Percentiles rank a stretch among this genome's conserved stretches.
Evolutionary conservation across 2,113 vertebrate species (phyloP).

Genomic region (Brachyhypopomus gauderio): DNA sequence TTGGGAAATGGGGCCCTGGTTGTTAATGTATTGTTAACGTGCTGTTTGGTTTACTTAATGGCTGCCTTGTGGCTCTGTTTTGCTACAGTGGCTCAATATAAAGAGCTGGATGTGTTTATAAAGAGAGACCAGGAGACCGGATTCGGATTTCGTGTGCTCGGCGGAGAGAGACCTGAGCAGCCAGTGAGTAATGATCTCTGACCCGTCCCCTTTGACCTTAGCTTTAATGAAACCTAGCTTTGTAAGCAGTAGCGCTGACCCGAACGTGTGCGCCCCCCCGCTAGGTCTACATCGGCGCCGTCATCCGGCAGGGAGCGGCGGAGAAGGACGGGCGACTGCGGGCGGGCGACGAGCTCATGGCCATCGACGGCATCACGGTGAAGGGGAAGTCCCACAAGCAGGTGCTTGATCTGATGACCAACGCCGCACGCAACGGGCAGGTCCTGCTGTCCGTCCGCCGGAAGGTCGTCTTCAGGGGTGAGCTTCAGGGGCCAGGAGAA

Average conservation of each 20-base stretch:
- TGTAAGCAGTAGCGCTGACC: too few species aligned
- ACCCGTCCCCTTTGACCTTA: neutral
- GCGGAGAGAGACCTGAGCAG: conserved; percentile 94
- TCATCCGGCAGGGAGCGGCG: conserved; percentile 89
- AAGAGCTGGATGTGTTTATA: conserved; percentile 92
- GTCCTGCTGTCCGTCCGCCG: conserved; percentile 89
- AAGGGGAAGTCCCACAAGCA: conserved; percentile 95
- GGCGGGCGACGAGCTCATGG: conserved; percentile 92
- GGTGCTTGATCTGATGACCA: conserved; percentile 95
- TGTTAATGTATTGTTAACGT: too few species aligned
- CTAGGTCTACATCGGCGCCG: conserved; percentile 96
- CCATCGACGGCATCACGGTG: conserved; percentile 90
- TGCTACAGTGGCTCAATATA: conserved; percentile 84
- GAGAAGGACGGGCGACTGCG: conserved; percentile 91
- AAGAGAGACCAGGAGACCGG: conserved; percentile 95
- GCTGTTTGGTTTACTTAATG: neutral
- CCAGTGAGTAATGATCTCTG: conserved; percentile 79
- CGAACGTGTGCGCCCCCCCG: conserved; percentile 46
- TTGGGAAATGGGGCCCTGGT: neutral
- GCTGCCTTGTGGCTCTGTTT: neutral
- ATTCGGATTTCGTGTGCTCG: conserved; percentile 95
- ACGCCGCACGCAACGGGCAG: conserved; percentile 91
- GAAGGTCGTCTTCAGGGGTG: conserved; percentile 88
- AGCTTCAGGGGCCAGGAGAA: conserved; percentile 43
- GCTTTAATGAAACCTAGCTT: neutral